phyloP scores from a whole-genome alignment of 2,797 vertebrate species.

The Sebastes oblongus region DNA sequence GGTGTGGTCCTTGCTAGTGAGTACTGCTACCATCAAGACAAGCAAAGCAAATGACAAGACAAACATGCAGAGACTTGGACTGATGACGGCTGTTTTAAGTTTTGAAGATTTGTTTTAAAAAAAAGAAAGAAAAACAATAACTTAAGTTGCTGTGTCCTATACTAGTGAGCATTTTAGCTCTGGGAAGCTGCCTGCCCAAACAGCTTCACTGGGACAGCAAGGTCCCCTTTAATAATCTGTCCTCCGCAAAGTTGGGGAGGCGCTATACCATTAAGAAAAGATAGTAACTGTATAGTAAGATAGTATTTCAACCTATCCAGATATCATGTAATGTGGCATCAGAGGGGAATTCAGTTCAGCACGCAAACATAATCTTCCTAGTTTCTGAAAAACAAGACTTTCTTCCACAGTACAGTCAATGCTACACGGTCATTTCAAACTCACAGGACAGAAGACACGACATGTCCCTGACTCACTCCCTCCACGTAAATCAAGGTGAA shows the following conservation, averaged over 20 bases:
- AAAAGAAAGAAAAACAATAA: not conserved
- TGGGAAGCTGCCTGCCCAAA: not conserved
- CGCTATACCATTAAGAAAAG: not conserved
- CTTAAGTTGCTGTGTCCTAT: too few relatives aligned
- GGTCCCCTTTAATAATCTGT: not conserved
- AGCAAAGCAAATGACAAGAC: not conserved
- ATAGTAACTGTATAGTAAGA: not conserved
- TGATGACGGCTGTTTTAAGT: not conserved
- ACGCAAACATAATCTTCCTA: not conserved
- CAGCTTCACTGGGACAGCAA: not conserved
- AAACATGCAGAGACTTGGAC: not conserved
- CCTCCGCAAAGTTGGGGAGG: not conserved
- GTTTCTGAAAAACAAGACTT: not conserved
- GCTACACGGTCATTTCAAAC: not conserved
- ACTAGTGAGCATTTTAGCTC: not conserved
- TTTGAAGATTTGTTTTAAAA: not conserved
- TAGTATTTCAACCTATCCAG: not conserved
- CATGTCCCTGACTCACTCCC: not conserved
- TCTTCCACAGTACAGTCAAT: not conserved
- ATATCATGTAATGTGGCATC: not conserved
- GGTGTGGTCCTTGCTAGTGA: too few relatives aligned
- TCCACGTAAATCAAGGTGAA: constrained; percentile 20
- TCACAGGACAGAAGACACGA: not conserved
- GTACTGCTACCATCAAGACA: not conserved
- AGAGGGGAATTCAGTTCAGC: not conserved